Evolutionary conservation across 2,888 invertebrate genomes (phyloP).

Genomic region (Dione vanillae): DNA sequence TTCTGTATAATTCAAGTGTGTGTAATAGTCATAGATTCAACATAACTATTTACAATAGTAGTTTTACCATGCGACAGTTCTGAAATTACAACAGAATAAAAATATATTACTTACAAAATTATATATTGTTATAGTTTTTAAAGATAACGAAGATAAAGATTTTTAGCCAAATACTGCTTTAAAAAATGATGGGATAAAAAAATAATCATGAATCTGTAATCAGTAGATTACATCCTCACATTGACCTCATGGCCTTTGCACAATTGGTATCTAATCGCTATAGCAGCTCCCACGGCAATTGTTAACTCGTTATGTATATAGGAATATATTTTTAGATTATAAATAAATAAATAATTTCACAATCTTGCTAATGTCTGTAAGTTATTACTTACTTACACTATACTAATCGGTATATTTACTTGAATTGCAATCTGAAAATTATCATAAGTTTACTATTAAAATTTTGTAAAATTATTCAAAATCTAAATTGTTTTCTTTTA

Average conservation of each 20-base stretch:
- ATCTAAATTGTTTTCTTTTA: no score
- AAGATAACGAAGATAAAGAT: background rate
- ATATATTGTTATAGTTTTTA: background rate
- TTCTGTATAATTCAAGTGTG: no score
- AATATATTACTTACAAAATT: no score
- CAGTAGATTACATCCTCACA: conserved; percentile 59
- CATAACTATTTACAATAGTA: background rate
- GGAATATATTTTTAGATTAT: conserved; percentile 9
- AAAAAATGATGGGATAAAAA: conserved; percentile 25
- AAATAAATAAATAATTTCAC: conserved; percentile 3
- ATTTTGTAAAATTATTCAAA: no score
- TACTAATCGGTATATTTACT: no score
- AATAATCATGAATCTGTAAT: conserved; percentile 40
- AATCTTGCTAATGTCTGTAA: background rate
- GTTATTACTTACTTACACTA: no score
- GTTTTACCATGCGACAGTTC: background rate
- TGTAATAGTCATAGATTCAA: no score
- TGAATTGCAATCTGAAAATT: no score
- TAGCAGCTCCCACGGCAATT: conserved; percentile 48
- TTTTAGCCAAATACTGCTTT: background rate
- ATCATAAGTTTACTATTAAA: no score
- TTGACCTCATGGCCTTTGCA: conserved; percentile 58
- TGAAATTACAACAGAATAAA: no score
- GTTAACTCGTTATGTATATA: conserved; percentile 15
- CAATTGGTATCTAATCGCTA: conserved; percentile 47